A percentile compares a stretch with the other conserved stretches of the same genome.
Evolutionary conservation across 35 echinoderm and acorn worm species (phyloP).

Genomic region (Eucidaris tribuloides): DNA sequence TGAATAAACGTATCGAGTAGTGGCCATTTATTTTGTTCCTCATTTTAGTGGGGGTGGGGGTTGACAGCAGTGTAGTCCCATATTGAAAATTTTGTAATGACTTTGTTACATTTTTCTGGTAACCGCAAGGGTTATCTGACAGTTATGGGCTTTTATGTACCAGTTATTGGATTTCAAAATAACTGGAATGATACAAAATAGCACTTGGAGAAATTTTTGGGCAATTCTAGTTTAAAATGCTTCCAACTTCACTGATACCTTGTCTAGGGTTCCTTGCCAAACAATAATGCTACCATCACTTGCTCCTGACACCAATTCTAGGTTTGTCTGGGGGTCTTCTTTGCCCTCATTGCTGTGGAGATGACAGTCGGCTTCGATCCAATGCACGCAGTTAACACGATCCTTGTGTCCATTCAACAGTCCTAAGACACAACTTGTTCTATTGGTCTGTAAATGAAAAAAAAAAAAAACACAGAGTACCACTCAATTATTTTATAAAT

Average conservation of each 20-base stretch:
- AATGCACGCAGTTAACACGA: slow-evolving; percentile 87
- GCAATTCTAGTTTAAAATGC: no score
- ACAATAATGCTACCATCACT: slow-evolving; percentile 71
- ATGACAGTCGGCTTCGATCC: slow-evolving; percentile 36
- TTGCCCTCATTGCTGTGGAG: not conserved
- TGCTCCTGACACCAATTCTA: slow-evolving; percentile 77
- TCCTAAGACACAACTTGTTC: not conserved
- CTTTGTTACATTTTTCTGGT: no score
- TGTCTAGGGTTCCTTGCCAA: slow-evolving; percentile 32
- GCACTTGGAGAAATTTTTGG: no score
- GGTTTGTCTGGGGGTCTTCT: not conserved
- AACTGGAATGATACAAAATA: no score
- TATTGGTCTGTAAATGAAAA: not conserved
- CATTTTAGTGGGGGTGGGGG: no score
- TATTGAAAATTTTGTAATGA: no score
- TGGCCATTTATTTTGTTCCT: no score
- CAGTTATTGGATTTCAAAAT: no score
- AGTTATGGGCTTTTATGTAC: no score
- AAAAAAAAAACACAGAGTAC: not conserved
- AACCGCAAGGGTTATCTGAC: no score
- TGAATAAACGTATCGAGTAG: no score
- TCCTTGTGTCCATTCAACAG: slow-evolving; percentile 81
- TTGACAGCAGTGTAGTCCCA: no score
- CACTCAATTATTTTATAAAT: not conserved
- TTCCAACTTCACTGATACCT: slow-evolving; percentile 19